Evolutionary conservation across 2,113 vertebrate species (phyloP).

Genomic region (Silurus asotus): DNA sequence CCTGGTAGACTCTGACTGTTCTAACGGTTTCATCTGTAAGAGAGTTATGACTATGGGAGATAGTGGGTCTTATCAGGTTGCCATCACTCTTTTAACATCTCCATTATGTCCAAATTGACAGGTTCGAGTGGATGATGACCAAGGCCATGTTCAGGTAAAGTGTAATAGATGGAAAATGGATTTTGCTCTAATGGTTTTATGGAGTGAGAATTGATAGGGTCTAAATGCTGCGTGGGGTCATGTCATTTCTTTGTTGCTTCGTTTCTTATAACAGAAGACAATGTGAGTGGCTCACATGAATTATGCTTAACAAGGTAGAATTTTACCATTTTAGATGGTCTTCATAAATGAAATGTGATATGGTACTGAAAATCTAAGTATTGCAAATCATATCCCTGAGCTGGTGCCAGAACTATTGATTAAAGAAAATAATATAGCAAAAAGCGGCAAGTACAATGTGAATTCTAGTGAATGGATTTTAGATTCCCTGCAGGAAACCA

Average conservation of each 20-base stretch:
- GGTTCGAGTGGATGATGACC: constrained; percentile 61
- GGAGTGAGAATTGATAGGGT: constrained; percentile 42
- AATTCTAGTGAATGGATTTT: neutral
- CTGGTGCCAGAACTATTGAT: neutral
- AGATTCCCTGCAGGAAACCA: neutral
- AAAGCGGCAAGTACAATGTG: neutral
- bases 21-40: constrained; percentile 59
- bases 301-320: neutral
- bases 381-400: neutral
- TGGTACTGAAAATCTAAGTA: neutral
- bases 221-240: neutral
- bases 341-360: neutral
- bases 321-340: neutral
- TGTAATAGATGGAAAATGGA: constrained; percentile 63
- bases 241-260: neutral
- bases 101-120: constrained; percentile 59
- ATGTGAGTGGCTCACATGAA: constrained; percentile 13
- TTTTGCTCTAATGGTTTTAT: constrained; percentile 64
- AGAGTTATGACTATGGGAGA: constrained; percentile 45
- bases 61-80: constrained; percentile 49
- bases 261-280: constrained; percentile 1
- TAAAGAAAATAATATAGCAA: neutral
- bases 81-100: constrained; percentile 69
- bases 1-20: constrained; percentile 62
- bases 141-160: constrained; percentile 72